phyloP scores from a whole-genome alignment of 2,797 vertebrate species.

The Pseudomugil tenellus region DNA sequence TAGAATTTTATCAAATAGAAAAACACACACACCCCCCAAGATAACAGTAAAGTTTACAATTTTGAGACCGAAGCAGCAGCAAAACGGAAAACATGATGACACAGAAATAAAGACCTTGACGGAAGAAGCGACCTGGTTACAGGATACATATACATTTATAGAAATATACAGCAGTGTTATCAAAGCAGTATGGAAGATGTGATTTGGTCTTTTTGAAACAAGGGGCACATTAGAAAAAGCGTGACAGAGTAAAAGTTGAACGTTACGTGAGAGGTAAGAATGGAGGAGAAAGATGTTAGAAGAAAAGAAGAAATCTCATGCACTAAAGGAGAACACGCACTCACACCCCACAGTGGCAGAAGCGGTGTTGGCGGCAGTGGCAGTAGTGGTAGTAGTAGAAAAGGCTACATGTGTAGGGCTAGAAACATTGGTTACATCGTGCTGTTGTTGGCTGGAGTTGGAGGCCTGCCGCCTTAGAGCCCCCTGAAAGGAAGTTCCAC shows the following conservation, averaged over 20 bases:
- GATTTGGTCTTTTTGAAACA: conserved; percentile 68
- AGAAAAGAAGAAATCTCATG: conserved; percentile 87
- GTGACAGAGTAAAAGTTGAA: conserved; percentile 89
- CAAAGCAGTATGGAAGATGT: conserved; percentile 82
- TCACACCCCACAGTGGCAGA: conserved; percentile 99
- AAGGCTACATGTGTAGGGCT: conserved; percentile 99
- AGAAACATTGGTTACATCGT: conserved; percentile 99
- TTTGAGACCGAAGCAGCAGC: conserved; percentile 84
- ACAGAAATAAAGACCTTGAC: conserved; percentile 84
- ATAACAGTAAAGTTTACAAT: conserved; percentile 73
- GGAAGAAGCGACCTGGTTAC: conserved; percentile 86
- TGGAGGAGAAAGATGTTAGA: conserved; percentile 92
- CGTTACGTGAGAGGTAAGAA: conserved; percentile 86
- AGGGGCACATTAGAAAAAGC: conserved; percentile 88
- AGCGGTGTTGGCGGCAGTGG: conserved; percentile 94
- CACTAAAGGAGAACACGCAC: conserved; percentile 99
- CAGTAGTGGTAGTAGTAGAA: conserved; percentile 90
- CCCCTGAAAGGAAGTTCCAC: conserved; percentile 99
- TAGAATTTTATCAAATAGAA: conserved; percentile 28
- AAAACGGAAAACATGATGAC: conserved; percentile 79
- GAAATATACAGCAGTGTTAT: conserved; percentile 77
- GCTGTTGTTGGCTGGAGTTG: conserved; percentile 99
- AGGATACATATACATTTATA: conserved; percentile 72
- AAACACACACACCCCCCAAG: conserved; percentile 48
- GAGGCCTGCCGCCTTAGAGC: conserved; percentile 99